Conservation (phyloP, 2,797 vertebrate genomes). For the Chelon labrosus region DNA sequence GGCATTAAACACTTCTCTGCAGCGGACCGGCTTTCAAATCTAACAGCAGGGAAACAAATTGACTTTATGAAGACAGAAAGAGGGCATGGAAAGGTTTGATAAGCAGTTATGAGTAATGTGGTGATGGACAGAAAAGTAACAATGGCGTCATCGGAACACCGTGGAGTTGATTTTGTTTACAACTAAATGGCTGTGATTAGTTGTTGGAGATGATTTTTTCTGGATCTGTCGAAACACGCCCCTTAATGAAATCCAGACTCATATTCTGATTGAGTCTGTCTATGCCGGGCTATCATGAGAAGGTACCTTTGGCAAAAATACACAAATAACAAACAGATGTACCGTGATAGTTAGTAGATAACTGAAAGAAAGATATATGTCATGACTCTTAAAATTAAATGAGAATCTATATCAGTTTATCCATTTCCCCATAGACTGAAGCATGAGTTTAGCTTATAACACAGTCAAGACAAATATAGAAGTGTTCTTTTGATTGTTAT, state of each 20-base stretch:
- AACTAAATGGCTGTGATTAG: no score
- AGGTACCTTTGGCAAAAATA: neutral
- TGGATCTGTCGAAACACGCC: no score
- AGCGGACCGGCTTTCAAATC: conserved; percentile 56
- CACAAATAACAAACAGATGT: conserved; percentile 8
- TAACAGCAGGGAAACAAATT: conserved; percentile 45
- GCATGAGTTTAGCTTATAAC: neutral
- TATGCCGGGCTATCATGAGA: neutral
- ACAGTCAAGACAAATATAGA: neutral
- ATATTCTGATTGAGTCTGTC: no score
- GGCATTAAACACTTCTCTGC: conserved; percentile 50
- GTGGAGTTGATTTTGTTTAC: no score
- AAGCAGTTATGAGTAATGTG: conserved; percentile 11
- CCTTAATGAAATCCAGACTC: no score
- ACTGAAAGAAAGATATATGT: neutral
- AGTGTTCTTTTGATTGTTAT: no score
- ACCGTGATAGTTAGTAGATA: conserved; percentile 8
- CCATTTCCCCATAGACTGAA: conserved; percentile 5
- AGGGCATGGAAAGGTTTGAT: conserved; percentile 28
- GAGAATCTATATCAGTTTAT: no score
- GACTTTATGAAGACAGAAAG: conserved; percentile 37
- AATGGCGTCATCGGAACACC: no score
- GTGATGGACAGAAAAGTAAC: no score
- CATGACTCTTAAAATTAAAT: no score
- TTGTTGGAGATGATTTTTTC: no score